phyloP scores from a whole-genome alignment of 2,113 vertebrate species.

The Octodon degus region DNA sequence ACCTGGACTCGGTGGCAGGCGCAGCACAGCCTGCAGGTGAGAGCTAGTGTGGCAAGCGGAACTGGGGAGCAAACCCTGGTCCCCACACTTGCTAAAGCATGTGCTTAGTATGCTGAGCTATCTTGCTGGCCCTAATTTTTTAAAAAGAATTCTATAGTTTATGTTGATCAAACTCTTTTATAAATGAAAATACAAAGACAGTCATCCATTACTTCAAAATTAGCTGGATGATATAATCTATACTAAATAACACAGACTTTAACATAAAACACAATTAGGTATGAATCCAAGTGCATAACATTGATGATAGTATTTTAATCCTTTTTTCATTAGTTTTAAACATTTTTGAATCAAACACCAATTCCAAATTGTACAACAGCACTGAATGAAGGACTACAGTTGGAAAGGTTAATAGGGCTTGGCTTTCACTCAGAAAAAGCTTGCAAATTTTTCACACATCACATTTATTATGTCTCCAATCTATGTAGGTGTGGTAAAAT shows the following conservation, averaged over 20 bases:
- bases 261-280: not conserved
- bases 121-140: too few species aligned
- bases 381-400: not conserved
- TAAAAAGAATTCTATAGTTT: not conserved
- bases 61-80: too few species aligned
- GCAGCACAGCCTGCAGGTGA: too few species aligned
- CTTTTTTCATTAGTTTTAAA: not conserved
- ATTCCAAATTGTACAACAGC: not conserved
- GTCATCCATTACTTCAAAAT: not conserved
- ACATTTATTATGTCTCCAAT: not conserved
- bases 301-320: not conserved
- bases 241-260: not conserved
- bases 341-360: not conserved
- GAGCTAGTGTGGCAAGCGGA: too few species aligned
- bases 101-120: too few species aligned
- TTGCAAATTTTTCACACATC: conserved; percentile 9
- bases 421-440: not conserved
- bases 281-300: not conserved
- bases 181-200: not conserved
- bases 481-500: not conserved
- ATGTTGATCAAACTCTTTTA: not conserved
- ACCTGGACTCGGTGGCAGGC: too few species aligned
- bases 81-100: too few species aligned
- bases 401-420: not conserved
- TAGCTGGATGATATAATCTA: not conserved